Conservation (phyloP, 2,797 vertebrate genomes). For the Gobionotothen gibberifrons region DNA sequence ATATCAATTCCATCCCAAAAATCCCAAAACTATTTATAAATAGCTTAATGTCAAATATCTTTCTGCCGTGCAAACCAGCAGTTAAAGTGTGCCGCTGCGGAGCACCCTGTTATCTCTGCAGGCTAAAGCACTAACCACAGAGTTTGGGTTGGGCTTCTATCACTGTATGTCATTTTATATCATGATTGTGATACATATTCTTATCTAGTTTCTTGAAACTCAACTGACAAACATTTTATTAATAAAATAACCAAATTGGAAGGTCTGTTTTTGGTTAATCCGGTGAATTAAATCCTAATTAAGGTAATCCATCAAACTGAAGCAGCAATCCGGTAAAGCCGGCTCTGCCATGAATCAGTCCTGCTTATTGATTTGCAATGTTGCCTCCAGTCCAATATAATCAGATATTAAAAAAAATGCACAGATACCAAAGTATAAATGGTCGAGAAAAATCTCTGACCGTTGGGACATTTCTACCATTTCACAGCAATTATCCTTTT, state of each 20-base stretch:
- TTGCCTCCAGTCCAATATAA: background rate
- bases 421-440: background rate
- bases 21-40: slow-evolving; percentile 4
- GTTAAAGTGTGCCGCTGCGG: slow-evolving; percentile 4
- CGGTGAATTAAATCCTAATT: slow-evolving; percentile 17
- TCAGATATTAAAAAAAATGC: slow-evolving; percentile 8
- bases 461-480: background rate
- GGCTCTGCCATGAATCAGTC: background rate
- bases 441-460: slow-evolving; percentile 1
- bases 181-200: background rate
- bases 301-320: slow-evolving; percentile 37
- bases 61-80: slow-evolving; percentile 16
- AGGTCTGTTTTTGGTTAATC: slow-evolving; percentile 21
- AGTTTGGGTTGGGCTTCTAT: background rate
- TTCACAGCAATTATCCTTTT: background rate
- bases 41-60: slow-evolving; percentile 12
- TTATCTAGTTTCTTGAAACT: background rate
- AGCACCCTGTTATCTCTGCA: background rate
- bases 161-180: background rate
- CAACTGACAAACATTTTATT: background rate
- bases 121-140: slow-evolving; percentile 6
- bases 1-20: slow-evolving; percentile 17
- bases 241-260: background rate
- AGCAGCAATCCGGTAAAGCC: slow-evolving; percentile 4
- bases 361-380: slow-evolving; percentile 16